Evolutionary conservation across 1,140 invertebrate species (phyloP), one percentile per base, ranked within the genome.

Genomic region (Cherax quadricarinatus): DNA sequence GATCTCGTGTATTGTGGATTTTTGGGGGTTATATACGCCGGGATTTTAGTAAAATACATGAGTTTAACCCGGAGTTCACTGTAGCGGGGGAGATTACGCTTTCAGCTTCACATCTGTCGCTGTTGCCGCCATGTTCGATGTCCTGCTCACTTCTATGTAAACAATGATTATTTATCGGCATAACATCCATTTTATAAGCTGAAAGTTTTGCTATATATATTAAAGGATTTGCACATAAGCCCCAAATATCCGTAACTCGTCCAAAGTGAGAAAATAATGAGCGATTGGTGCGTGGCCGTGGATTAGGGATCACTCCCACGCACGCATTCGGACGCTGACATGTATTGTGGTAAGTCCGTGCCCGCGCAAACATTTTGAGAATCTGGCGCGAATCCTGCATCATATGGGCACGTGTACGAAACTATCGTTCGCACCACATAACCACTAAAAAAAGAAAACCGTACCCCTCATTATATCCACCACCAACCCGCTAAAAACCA

Each of bases 331-430:
- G 85, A 91, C 75, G 78, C 21, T 51, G 84, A 0, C 83, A 91
- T 91, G 90, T 91, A 91, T 91, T 91, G 90, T 91, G 90, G 90
- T 91, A 87, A 91, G 90, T 86, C 90, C 84, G 30, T 82, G 84
- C 90, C 90, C 90, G 90, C 90, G 90, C 90, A 91, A 91, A 91
- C 90, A 91, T 91, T 91, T 91, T 91, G 90, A 91, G 87, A 91
- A 91, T 91, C 90, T 91, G 90, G 90, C 90, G 90, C 90, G 84
- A 91, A 91, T 91, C 90, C 90, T 53, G 73, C 84, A 91, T 91
- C 90, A 91, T 91, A 91, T 91, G 90, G 90, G 90, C 84, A 91
- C 87, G 86, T 87, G 90, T 86, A 48, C 84, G 83, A 87, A 53
- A 81, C 75, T 41, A 21, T 87, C 62, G 90, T 18, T 91, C 90